Conservation (phyloP, 1,140 invertebrate species). For the Heliothis virescens region DNA sequence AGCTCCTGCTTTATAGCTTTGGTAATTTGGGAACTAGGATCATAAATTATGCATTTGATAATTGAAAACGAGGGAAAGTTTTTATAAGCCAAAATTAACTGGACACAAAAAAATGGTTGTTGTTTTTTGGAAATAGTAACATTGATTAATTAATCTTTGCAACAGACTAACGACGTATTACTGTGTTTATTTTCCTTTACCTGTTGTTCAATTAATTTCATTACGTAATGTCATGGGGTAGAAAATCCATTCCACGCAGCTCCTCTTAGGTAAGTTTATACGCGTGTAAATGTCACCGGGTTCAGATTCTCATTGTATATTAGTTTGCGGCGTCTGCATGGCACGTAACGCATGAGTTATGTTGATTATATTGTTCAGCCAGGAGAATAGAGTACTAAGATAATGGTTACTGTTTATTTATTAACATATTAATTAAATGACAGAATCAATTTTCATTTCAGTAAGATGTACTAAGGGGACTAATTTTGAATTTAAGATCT, state of each 20-base stretch:
- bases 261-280: conserved; percentile 3
- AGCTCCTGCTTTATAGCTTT: too few relatives aligned
- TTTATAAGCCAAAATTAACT: too few relatives aligned
- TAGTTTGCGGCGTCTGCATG: conserved; percentile 4
- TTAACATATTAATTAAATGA: too few relatives aligned
- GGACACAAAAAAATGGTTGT: too few relatives aligned
- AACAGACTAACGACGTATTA: background rate
- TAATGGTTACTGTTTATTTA: background rate
- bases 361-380: conserved; percentile 11
- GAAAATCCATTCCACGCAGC: background rate
- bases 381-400: background rate
- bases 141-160: background rate
- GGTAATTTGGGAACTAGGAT: too few relatives aligned
- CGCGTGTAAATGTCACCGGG: conserved; percentile 14
- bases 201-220: background rate
- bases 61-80: too few relatives aligned
- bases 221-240: background rate
- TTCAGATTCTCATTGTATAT: conserved; percentile 34
- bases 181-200: background rate
- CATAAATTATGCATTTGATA: too few relatives aligned
- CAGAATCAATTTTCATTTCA: too few relatives aligned
- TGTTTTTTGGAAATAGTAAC: too few relatives aligned
- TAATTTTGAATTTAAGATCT: too few relatives aligned
- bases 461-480: too few relatives aligned
- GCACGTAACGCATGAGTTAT: background rate